Evolutionary conservation across 2,113 vertebrate species (phyloP).

Genomic region (Oreochromis spilurus): DNA sequence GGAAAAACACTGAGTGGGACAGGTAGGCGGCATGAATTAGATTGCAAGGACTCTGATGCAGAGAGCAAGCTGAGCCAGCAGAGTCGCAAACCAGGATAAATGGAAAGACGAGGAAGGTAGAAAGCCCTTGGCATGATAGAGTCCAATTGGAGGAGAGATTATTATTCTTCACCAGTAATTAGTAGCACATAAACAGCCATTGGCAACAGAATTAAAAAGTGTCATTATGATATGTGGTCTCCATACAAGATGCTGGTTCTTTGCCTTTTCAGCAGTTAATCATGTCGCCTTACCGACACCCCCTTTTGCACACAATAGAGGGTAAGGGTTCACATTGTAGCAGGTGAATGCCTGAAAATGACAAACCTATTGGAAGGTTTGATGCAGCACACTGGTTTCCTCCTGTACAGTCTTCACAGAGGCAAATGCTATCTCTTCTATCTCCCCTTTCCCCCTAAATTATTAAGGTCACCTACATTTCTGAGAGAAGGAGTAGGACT

Average conservation of each 20-base stretch:
- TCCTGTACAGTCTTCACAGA: neutral
- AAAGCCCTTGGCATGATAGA: slow-evolving; percentile 33
- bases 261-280: slow-evolving; percentile 44
- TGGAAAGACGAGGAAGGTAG: slow-evolving; percentile 6
- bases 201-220: slow-evolving; percentile 63
- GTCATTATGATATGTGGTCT: slow-evolving; percentile 58
- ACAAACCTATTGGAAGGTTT: slow-evolving; percentile 20
- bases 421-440: neutral
- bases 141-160: slow-evolving; percentile 41
- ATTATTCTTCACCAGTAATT: slow-evolving; percentile 69
- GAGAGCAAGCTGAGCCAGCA: slow-evolving; percentile 5
- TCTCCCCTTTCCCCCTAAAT: slow-evolving; percentile 25
- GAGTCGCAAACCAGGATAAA: slow-evolving; percentile 40
- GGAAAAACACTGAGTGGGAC: slow-evolving; percentile 65
- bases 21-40: slow-evolving; percentile 65
- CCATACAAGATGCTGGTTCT: slow-evolving; percentile 11
- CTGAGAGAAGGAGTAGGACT: neutral
- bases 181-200: slow-evolving; percentile 66
- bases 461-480: slow-evolving; percentile 47
- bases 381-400: slow-evolving; percentile 5
- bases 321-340: neutral
- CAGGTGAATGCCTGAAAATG: slow-evolving; percentile 24
- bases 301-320: neutral
- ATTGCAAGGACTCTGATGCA: slow-evolving; percentile 48
- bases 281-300: slow-evolving; percentile 11